Conservation (phyloP, 2,113 vertebrate species). For the Atrichornis clamosus region DNA sequence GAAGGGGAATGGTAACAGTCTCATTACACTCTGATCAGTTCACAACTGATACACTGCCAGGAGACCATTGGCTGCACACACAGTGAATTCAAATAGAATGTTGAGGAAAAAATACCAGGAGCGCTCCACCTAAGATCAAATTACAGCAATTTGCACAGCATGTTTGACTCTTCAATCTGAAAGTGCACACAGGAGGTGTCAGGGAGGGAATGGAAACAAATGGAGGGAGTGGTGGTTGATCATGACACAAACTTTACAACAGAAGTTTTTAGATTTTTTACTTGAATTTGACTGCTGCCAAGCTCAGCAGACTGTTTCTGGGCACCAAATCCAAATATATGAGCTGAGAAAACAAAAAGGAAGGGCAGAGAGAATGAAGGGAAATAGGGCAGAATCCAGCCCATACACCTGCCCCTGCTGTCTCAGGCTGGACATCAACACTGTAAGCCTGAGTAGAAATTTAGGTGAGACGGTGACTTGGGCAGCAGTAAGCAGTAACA, state of each 20-base stretch:
- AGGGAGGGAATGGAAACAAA: background rate
- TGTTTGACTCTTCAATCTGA: background rate
- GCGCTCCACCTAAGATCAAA: background rate
- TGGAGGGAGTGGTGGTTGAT: background rate
- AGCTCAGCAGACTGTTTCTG: background rate
- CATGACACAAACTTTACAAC: background rate
- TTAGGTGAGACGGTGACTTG: background rate
- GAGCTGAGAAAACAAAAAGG: background rate
- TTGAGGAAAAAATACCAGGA: background rate
- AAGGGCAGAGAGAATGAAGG: background rate
- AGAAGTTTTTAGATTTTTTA: background rate
- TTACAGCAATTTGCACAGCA: background rate
- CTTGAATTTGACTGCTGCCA: background rate
- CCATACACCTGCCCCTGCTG: accelerated
- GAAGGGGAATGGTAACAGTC: background rate
- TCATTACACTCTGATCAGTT: background rate
- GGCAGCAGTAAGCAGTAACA: background rate
- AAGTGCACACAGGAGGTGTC: background rate
- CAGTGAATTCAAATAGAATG: background rate
- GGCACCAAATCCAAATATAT: background rate
- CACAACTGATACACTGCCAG: background rate
- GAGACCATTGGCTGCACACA: background rate
- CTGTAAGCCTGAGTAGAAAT: background rate
- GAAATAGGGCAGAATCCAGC: background rate
- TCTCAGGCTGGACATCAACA: background rate